Evolutionary conservation across 2,113 vertebrate genomes (phyloP).

Genomic region (Xenopus tropicalis): DNA sequence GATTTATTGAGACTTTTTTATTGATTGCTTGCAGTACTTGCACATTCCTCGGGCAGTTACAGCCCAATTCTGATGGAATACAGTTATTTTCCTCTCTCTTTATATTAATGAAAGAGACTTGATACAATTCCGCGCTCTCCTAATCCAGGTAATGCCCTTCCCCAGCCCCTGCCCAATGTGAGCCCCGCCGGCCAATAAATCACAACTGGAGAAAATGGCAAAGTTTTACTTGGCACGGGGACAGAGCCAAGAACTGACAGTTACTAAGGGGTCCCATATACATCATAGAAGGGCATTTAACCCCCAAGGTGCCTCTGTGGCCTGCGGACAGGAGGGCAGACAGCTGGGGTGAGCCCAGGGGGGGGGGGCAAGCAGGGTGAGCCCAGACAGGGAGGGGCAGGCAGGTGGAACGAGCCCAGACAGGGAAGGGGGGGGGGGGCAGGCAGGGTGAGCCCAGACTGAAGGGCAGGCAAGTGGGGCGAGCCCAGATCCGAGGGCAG

Average conservation of each 20-base stretch:
- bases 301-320: no score
- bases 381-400: no score
- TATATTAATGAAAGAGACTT: not conserved
- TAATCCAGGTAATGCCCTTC: not conserved
- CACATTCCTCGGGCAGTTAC: not conserved
- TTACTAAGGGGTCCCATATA: no score
- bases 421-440: no score
- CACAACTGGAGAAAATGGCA: not conserved
- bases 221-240: not conserved
- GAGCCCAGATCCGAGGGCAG: no score
- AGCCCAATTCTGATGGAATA: not conserved
- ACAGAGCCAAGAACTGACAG: not conserved
- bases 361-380: no score
- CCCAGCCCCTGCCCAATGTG: not conserved
- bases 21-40: constrained; percentile 20
- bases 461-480: no score
- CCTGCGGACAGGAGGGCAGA: no score
- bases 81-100: not conserved
- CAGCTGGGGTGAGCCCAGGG: no score
- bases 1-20: constrained; percentile 25
- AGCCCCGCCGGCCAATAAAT: not conserved
- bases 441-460: no score
- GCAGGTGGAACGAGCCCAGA: no score
- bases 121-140: not conserved
- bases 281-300: no score